Evolutionary conservation across 2,797 vertebrate species (phyloP).

Genomic region (Microtus agrestis): DNA sequence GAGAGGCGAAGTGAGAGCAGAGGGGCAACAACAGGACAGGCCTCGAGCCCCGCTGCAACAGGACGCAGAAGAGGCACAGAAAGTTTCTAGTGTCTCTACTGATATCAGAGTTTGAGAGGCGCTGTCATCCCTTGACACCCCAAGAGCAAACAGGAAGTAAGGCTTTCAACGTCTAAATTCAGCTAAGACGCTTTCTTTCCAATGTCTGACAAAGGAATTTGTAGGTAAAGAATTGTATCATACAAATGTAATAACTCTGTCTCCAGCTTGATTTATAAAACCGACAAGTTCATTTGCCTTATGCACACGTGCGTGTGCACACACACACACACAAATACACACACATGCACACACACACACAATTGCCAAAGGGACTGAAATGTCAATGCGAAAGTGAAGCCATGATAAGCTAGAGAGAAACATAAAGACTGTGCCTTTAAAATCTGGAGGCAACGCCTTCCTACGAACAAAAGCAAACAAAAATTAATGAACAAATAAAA

Average conservation of each 20-base stretch:
- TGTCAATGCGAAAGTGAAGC: conserved; percentile 23
- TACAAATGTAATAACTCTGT: conserved; percentile 2
- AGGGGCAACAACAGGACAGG: background rate
- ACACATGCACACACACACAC: background rate
- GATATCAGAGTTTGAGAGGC: no score
- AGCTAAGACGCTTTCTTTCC: background rate
- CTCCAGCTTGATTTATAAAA: conserved; percentile 34
- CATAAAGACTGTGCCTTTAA: background rate
- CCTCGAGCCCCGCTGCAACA: background rate
- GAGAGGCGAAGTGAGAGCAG: background rate
- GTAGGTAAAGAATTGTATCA: background rate
- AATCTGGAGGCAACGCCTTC: background rate
- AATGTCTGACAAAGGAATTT: conserved; percentile 48
- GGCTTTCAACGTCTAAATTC: background rate
- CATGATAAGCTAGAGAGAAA: conserved; percentile 18
- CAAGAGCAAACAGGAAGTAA: background rate
- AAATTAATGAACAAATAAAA: conserved; percentile 41
- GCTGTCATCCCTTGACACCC: rapidly evolving
- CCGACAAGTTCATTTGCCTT: background rate
- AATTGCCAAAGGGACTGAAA: background rate
- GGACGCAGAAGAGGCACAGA: background rate
- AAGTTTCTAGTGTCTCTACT: background rate
- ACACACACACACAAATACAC: background rate
- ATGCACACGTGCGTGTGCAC: background rate
- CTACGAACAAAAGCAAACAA: conserved; percentile 40